Base-by-base conservation (phyloP, 1,140 invertebrate species). In the Halyomorpha halys region DNA sequence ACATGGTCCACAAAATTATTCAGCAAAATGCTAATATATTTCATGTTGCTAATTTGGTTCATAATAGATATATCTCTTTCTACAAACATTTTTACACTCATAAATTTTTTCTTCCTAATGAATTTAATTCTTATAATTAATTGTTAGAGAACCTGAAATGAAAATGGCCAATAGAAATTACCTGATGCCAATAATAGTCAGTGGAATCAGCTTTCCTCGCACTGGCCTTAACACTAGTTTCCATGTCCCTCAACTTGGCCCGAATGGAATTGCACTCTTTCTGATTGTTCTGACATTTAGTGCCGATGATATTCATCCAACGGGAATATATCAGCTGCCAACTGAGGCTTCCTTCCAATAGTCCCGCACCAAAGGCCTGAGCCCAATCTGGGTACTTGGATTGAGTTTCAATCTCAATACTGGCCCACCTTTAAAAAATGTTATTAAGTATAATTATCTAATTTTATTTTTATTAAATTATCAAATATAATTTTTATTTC, bases 281-380 rank as follows among this genome's bases (percentile, higher is more conserved):
- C n/a, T 81, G 70, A 66, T 81, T 79, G 15, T 80, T 78, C 1
- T 84, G 77, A 71, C 90, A 94, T 65, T 83, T 82, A 2, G 80
- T 76, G 49, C 81, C 76, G 23, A 91, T 81, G 1, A 87, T 90
- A 71, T 91, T 90, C 69, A 82, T 76, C 80, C 89, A 88, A 72
- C 90, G 87, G 70, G 85, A 82, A 71, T 86, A 82, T 61, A 94
- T 92, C 27, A 91, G 77, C 68, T 86, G 83, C 81, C 85, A 86
- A 4, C 89, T 90, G 0, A 91, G 72, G 30, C 83, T 84, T 0
- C 91, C 91, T 76, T 95, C 92, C 0, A 90, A 77, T n/a, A 91
- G 78, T 11, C 93, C 93, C n/a, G 91, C 91, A 2, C 87, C 86
- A 73, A 87, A 92, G 0, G 90, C 90, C 76, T 95, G 92, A 9